phyloP scores from a whole-genome alignment of 35 echinoderm and acorn worm genomes.

The Diadema setosum region DNA sequence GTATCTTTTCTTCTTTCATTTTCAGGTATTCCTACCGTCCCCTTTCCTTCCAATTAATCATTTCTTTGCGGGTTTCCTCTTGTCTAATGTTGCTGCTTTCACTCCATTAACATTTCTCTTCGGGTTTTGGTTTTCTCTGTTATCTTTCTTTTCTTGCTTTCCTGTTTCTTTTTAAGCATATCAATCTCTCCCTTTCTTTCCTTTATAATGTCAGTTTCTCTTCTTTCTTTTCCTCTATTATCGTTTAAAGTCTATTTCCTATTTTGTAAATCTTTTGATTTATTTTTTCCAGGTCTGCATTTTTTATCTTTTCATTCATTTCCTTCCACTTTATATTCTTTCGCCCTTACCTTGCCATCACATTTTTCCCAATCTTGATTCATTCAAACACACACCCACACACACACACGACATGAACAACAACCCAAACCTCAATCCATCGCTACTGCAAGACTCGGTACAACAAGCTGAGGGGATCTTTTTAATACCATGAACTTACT shows the following conservation, averaged over 20 bases:
- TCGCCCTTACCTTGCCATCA: neutral
- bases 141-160: neutral
- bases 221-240: neutral
- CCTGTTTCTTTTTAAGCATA: neutral
- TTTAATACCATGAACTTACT: too few relatives aligned
- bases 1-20: too few relatives aligned
- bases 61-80: neutral
- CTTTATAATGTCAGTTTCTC: neutral
- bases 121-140: neutral
- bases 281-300: neutral
- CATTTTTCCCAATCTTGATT: neutral
- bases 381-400: too few relatives aligned
- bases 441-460: too few relatives aligned
- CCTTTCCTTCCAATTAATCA: neutral
- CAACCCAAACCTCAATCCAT: too few relatives aligned
- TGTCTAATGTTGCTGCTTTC: neutral
- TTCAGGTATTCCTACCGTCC: neutral
- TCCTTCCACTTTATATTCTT: neutral
- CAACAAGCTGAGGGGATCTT: too few relatives aligned
- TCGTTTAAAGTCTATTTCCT: too few relatives aligned
- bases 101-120: neutral
- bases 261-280: neutral
- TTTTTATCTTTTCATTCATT: neutral
- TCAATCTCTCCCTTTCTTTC: neutral
- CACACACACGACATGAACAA: too few relatives aligned